Evolutionary conservation across 2,888 invertebrate genomes (phyloP).

Genomic region (Drosophila falleni): DNA sequence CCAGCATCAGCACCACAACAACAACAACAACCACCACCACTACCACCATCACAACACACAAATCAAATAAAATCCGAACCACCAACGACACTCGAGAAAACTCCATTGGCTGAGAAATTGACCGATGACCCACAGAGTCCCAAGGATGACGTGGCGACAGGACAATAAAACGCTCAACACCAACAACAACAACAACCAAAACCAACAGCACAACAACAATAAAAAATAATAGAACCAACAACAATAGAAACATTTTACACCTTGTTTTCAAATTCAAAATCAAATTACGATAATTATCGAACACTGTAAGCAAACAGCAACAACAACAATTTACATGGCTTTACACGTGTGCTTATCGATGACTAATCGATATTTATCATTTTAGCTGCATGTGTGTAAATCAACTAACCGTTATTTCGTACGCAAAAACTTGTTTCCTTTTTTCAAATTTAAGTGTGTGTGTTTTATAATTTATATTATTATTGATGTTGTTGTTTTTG

Average conservation of each 20-base stretch:
- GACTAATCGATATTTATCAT: slow-evolving; percentile 44
- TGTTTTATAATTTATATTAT: neutral
- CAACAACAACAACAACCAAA: slow-evolving; percentile 48
- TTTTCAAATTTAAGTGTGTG: slow-evolving; percentile 31
- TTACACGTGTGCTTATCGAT: slow-evolving; percentile 62
- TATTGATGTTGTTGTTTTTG: neutral
- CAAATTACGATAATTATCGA: slow-evolving; percentile 48
- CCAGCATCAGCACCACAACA: slow-evolving; percentile 42
- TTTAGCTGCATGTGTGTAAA: slow-evolving; percentile 65
- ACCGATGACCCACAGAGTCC: slow-evolving; percentile 69
- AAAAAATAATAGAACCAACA: slow-evolving; percentile 34
- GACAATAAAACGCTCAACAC: slow-evolving; percentile 62
- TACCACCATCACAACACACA: slow-evolving; percentile 18
- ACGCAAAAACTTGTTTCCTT: slow-evolving; percentile 27
- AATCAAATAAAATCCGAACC: slow-evolving; percentile 66
- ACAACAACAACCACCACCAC: slow-evolving; percentile 58
- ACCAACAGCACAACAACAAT: slow-evolving; percentile 32
- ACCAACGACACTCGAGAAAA: slow-evolving; percentile 75
- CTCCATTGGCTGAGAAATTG: slow-evolving; percentile 75
- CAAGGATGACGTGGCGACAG: slow-evolving; percentile 67
- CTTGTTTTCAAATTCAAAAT: slow-evolving; percentile 28
- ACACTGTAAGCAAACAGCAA: slow-evolving; percentile 70
- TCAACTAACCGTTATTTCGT: slow-evolving; percentile 36
- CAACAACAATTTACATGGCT: slow-evolving; percentile 44
- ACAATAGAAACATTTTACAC: slow-evolving; percentile 61